These are phyloP conservation scores for Dicentrarchus labrax DNA, from an alignment of 2,113 vertebrate genomes.

Conservation along the genomic window DNA sequence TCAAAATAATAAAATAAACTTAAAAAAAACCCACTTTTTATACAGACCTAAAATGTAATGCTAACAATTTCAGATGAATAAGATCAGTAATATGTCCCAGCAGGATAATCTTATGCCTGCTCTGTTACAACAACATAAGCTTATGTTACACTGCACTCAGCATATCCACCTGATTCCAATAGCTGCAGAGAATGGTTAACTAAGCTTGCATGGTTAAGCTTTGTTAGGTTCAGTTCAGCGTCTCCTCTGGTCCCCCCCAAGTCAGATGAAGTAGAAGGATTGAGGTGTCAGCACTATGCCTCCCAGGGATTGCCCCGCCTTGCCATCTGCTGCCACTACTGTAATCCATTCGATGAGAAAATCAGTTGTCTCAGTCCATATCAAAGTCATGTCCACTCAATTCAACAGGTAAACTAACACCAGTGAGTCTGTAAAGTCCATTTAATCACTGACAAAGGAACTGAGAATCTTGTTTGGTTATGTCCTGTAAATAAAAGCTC, in stretches of 20 bases:
- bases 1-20: background rate
- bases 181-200: conserved; percentile 10
- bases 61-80: background rate
- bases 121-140: conserved; percentile 19
- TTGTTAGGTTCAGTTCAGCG: conserved; percentile 40
- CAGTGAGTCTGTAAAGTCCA: conserved; percentile 39
- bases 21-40: background rate
- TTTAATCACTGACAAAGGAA: conserved; percentile 27
- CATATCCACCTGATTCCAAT: conserved; percentile 38
- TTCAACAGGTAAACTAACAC: conserved; percentile 72
- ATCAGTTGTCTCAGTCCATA: conserved; percentile 78
- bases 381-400: conserved; percentile 70
- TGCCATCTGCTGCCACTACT: conserved; percentile 81
- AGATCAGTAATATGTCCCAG: background rate
- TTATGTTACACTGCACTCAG: conserved; percentile 31
- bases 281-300: conserved; percentile 71
- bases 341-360: conserved; percentile 80
- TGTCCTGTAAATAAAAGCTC: background rate
- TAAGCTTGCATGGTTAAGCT: conserved; percentile 27
- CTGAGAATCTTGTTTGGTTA: conserved; percentile 8
- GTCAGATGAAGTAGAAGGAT: conserved; percentile 58
- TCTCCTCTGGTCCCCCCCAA: conserved; percentile 33
- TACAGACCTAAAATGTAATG: background rate
- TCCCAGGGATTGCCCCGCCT: conserved; percentile 74
- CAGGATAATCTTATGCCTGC: conserved; percentile 10